phyloP scores from a whole-genome alignment of 2,113 vertebrate genomes.

The Crypturellus undulatus region DNA sequence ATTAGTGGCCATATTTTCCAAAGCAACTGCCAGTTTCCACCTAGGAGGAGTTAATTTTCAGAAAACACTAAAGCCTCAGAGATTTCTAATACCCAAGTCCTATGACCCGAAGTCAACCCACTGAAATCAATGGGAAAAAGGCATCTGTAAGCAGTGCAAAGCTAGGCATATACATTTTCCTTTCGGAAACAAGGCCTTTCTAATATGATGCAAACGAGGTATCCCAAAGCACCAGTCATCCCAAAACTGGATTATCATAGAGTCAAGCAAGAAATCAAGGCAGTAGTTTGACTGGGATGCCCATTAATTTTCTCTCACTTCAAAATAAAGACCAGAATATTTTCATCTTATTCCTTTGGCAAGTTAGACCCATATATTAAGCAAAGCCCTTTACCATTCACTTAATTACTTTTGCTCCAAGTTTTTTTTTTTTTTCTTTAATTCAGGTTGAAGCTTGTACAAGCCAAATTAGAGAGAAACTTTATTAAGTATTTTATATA shows the following conservation, averaged over 20 bases:
- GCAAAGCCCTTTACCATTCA: neutral
- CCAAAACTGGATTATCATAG: neutral
- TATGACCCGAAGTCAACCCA: neutral
- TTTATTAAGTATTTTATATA: neutral
- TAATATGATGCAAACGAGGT: neutral
- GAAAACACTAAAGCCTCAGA: neutral
- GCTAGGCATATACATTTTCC: neutral
- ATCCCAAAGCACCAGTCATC: neutral
- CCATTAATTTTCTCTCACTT: neutral
- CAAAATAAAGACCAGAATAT: neutral
- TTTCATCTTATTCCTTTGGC: neutral
- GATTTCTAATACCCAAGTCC: accelerated
- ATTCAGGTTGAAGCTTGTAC: neutral
- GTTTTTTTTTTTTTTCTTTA: neutral
- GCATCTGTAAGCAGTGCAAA: neutral
- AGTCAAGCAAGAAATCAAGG: neutral
- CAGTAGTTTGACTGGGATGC: accelerated
- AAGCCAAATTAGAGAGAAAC: neutral
- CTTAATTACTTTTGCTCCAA: neutral
- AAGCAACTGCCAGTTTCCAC: neutral
- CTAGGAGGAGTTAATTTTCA: neutral
- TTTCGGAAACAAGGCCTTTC: neutral
- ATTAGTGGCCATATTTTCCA: neutral
- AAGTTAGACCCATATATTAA: neutral
- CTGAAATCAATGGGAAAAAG: neutral